These are phyloP conservation scores for Tympanuchus pallidicinctus DNA, from an alignment of 2,113 vertebrate genomes.

Conservation along the genomic window DNA sequence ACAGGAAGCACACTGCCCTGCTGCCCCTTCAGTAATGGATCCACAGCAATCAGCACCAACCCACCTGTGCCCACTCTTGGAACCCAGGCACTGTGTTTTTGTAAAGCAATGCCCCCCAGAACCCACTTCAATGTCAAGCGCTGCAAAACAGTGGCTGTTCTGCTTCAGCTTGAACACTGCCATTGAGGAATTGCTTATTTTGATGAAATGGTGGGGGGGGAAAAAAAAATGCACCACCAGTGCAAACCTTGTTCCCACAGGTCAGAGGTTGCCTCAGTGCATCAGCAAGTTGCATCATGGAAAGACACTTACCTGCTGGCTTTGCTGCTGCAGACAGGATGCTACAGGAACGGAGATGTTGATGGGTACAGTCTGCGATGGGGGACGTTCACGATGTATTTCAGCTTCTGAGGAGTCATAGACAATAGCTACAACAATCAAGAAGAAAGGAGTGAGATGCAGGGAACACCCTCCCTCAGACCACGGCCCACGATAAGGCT, in stretches of 20 bases:
- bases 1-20: not conserved
- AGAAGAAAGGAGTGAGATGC: not conserved
- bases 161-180: not conserved
- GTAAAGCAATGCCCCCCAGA: not conserved
- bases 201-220: not conserved
- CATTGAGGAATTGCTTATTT: not conserved
- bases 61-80: not conserved
- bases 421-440: not conserved
- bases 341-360: not conserved
- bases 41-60: no score
- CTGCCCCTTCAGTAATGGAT: no score
- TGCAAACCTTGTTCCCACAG: accelerated
- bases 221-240: not conserved
- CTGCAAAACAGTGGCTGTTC: accelerated
- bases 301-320: constrained; percentile 19
- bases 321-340: not conserved
- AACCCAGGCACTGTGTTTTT: not conserved
- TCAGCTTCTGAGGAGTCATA: not conserved
- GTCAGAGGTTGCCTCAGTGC: not conserved
- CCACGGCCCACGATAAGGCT: not conserved
- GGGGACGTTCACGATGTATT: not conserved
- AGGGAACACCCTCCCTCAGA: not conserved
- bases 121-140: accelerated
- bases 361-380: not conserved
- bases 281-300: accelerated